Evolutionary conservation across 2,888 invertebrate genomes (phyloP).

Genomic region (Furcula furcula): DNA sequence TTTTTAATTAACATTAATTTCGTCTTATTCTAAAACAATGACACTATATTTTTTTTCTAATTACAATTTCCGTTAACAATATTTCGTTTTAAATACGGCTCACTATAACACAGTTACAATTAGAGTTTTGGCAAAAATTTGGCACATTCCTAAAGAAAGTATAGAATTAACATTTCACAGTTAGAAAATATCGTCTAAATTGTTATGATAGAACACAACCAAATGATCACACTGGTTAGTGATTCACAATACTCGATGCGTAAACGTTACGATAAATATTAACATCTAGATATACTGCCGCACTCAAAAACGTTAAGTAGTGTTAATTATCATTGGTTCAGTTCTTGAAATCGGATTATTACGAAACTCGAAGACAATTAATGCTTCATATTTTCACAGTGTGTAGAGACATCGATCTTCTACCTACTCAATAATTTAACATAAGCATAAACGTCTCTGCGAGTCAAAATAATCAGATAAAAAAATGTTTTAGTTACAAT

Average conservation of each 20-base stretch:
- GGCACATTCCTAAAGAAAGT: slow-evolving; percentile 50
- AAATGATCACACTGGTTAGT: slow-evolving; percentile 76
- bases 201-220: slow-evolving; percentile 75
- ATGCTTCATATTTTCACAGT: no score
- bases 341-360: no score
- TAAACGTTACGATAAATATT: slow-evolving; percentile 25
- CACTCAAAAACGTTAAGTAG: no score
- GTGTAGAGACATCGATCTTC: no score
- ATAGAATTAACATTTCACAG: slow-evolving; percentile 36
- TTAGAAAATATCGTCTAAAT: slow-evolving; percentile 57
- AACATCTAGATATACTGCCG: neutral
- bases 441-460: no score
- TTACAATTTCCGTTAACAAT: slow-evolving; percentile 34
- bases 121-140: slow-evolving; percentile 55
- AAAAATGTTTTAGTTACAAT: no score
- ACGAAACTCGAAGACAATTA: no score
- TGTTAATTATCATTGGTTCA: no score
- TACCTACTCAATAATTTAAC: no score
- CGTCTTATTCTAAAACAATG: slow-evolving; percentile 53
- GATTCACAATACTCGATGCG: slow-evolving; percentile 42
- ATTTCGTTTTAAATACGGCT: slow-evolving; percentile 44
- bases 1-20: slow-evolving; percentile 27
- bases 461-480: no score
- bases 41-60: slow-evolving; percentile 40
- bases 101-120: slow-evolving; percentile 36